Conservation (phyloP, 2,113 vertebrate species). For the Malurus alboscapulatus region DNA sequence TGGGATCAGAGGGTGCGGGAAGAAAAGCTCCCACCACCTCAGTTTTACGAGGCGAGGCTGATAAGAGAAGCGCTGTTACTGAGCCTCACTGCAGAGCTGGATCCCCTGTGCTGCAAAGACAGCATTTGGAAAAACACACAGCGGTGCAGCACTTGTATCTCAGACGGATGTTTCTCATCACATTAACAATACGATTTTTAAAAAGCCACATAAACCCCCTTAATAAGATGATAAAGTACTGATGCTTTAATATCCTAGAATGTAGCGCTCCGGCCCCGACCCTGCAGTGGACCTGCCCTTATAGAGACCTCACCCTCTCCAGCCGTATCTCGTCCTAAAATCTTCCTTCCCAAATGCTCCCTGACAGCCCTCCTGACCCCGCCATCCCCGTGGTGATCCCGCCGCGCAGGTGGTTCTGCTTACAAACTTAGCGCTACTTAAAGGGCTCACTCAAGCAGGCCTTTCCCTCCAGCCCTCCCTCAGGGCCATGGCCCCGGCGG, state of each 20-base stretch:
- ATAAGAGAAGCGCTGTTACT: fast-evolving
- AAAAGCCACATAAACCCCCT: neutral
- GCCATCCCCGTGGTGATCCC: neutral
- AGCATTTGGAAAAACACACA: neutral
- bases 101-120: neutral
- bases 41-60: neutral
- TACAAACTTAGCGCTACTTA: neutral
- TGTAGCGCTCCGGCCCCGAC: fast-evolving
- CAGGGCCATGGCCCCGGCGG: neutral
- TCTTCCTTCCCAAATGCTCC: no score
- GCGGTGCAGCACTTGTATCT: neutral
- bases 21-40: neutral
- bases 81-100: neutral
- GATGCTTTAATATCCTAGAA: neutral
- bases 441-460: neutral
- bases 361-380: no score
- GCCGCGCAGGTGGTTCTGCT: neutral
- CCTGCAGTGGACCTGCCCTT: neutral
- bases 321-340: neutral
- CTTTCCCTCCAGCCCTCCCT: neutral
- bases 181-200: neutral
- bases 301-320: neutral
- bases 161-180: neutral
- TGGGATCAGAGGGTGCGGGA: neutral
- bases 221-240: neutral